Evolutionary conservation across 1,140 invertebrate species (phyloP).

Genomic region (Agrilus planipennis): DNA sequence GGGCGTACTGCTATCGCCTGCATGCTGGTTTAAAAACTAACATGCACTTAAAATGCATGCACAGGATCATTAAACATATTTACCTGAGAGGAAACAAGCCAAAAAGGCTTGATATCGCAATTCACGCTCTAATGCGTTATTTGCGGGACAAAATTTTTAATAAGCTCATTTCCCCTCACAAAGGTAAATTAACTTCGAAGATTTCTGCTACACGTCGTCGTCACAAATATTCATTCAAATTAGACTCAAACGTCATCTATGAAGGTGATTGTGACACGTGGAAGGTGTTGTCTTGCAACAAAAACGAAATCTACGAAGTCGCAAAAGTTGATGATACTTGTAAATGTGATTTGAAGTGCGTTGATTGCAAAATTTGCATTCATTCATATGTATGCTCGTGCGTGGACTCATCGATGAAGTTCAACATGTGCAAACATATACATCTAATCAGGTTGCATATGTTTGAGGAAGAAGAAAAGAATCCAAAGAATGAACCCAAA

Average conservation of each 20-base stretch:
- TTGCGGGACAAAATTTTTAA: slow-evolving; percentile 7
- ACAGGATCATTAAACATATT: slow-evolving; percentile 11
- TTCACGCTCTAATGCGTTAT: slow-evolving; percentile 10
- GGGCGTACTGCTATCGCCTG: slow-evolving; percentile 14
- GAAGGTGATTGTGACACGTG: not conserved
- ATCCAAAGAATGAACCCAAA: no score
- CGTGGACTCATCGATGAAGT: not conserved
- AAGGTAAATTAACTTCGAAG: not conserved
- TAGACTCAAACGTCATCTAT: not conserved
- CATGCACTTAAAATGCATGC: slow-evolving; percentile 12
- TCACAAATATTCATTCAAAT: not conserved
- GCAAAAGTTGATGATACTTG: not conserved
- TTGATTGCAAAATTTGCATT: not conserved
- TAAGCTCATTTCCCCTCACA: not conserved
- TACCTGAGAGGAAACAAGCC: slow-evolving; percentile 10
- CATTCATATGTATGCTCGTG: not conserved
- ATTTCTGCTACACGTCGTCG: not conserved
- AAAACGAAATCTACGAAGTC: not conserved
- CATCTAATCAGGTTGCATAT: not conserved
- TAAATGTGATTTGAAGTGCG: not conserved
- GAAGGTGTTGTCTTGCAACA: not conserved
- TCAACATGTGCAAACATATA: not conserved
- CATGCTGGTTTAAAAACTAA: no score
- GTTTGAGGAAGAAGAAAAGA: no score
- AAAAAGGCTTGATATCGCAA: slow-evolving; percentile 12